Base-by-base conservation (phyloP, 1,140 invertebrate genomes). In the Conus betulinus region DNA sequence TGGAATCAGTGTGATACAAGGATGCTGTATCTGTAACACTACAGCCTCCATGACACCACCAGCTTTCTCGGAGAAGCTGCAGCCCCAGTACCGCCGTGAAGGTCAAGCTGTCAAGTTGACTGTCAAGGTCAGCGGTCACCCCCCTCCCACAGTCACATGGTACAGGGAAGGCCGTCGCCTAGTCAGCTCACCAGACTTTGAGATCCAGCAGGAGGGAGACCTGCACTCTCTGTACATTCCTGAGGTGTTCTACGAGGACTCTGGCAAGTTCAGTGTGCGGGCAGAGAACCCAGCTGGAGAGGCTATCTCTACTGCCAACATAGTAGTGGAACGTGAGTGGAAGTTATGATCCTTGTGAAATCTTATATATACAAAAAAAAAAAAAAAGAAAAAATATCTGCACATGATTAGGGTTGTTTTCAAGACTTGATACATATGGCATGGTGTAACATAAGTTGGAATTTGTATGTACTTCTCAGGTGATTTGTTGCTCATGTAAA, bases 201-300 rank as follows among this genome's bases (percentile, higher is more conserved):
- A 95, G 91, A 94, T 94, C 88, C 93, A 94, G 27, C 93, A 94
- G 89, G 93, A 94, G 85, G 95, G 94, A 57, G 93, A 95, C 83
- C 82, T 94, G n/a, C 94, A 95, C 91, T 92, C 93, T 10, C 92
- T 96, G 53, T 93, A 94, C 90, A 95, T 95, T 81, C 94, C 94
- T 27, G 94, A 95, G 90, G 95, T 94, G 27, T 95, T 95, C 92
- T 94, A 91, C 78, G 95, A 96, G 92, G 96, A 96, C 91, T 95
- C 96, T 63, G 97, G 97, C 71, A 96, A 96, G 87, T 96, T 97
- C 87, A 96, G 97, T 57, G 94, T 94, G 11, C 89, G 92, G 55
- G 95, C 95, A 76, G 91, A 93, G 71, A 95, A 95, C 88, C 91
- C 92, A 20, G 94, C 94, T 81, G 95, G 95, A 51, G 93, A 94